Evolutionary conservation across 1,140 invertebrate species (phyloP).

Genomic region (Drosophila pruinosa): DNA sequence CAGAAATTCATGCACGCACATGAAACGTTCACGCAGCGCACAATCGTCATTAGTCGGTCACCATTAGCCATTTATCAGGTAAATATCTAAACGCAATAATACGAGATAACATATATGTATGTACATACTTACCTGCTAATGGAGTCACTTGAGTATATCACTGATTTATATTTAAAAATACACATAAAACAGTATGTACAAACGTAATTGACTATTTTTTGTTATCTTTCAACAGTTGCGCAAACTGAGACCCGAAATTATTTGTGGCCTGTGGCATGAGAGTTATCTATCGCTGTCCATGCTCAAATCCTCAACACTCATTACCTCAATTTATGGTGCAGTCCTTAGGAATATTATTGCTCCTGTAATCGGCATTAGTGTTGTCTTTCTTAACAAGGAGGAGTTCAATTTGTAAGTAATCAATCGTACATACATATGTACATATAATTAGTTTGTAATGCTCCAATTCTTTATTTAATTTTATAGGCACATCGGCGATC

Average conservation of each 20-base stretch:
- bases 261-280: constrained; percentile 82
- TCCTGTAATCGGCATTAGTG: constrained; percentile 80
- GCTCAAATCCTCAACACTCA: constrained; percentile 73
- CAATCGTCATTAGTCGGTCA: constrained; percentile 72
- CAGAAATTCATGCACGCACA: constrained; percentile 62
- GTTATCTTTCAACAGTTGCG: constrained; percentile 57
- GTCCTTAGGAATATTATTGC: constrained; percentile 81
- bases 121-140: not conserved
- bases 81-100: not conserved
- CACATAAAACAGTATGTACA: not conserved
- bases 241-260: constrained; percentile 72
- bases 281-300: constrained; percentile 67
- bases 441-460: not conserved
- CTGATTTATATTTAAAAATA: not conserved
- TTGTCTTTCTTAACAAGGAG: constrained; percentile 80
- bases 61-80: constrained; percentile 78
- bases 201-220: not conserved
- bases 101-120: not conserved
- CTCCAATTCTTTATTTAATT: not conserved
- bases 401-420: constrained; percentile 79
- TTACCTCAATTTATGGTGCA: constrained; percentile 81
- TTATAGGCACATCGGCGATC: constrained; percentile 75
- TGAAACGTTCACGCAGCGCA: constrained; percentile 64
- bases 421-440: not conserved
- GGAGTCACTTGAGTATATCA: not conserved